Percentiles rank a stretch among this genome's conserved stretches.
phyloP scores from a whole-genome alignment of 2,797 vertebrate genomes.

The Gymnothorax javanicus region DNA sequence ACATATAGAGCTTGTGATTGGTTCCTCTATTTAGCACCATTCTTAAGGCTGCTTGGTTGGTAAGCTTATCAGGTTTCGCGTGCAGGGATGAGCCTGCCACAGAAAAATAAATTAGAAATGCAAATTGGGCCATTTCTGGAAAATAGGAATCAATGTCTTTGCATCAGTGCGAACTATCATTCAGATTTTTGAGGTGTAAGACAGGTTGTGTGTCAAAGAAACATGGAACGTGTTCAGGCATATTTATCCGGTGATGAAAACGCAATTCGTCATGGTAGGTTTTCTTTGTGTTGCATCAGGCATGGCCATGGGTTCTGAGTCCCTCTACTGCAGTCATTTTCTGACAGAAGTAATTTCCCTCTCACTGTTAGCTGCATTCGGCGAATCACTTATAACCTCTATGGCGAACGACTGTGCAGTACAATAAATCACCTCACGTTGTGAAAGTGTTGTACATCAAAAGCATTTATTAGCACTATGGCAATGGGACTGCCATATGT shows the following conservation, averaged over 20 bases:
- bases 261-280: constrained; percentile 59
- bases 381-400: neutral
- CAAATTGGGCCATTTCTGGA: constrained; percentile 64
- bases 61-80: constrained; percentile 25
- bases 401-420: neutral
- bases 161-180: constrained; percentile 61
- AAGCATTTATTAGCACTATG: neutral
- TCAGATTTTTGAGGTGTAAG: constrained; percentile 48
- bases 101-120: constrained; percentile 23
- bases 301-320: neutral
- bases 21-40: neutral
- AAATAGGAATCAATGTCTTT: constrained; percentile 52
- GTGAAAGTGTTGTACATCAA: neutral
- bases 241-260: constrained; percentile 66
- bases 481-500: neutral
- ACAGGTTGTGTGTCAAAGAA: constrained; percentile 25
- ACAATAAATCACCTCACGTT: neutral
- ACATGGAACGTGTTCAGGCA: constrained; percentile 50
- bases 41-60: constrained; percentile 23
- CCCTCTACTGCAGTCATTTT: neutral
- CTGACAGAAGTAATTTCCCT: neutral
- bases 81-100: neutral
- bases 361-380: neutral
- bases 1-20: neutral
- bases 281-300: neutral